Base-by-base conservation (phyloP, 2,888 invertebrate species). In the Eremobia ochroleuca region DNA sequence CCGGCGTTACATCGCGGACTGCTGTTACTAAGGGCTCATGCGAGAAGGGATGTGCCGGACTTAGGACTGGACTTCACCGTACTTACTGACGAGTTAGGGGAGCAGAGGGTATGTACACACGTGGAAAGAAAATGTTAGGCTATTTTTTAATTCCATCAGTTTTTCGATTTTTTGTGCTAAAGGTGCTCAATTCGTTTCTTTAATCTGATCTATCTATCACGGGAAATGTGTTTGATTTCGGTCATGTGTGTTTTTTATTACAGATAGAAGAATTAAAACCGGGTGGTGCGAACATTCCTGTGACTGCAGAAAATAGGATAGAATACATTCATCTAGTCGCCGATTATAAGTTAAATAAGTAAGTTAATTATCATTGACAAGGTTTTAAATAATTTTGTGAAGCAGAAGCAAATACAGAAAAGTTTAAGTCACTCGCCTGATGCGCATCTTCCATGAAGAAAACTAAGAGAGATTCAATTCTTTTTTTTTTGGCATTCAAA, bases 311-410 rank as follows among this genome's bases (percentile, higher is more conserved):
- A 87, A 99, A 99, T 97, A 98, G 99, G 81, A 98, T 99, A 92
- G 99, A 99, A 94, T 99, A 99, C 94, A 98, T 99, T 88, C 99
- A 99, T 94, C 97, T 99, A 85, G 98, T 99, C 96, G 99, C 99
- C 1, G 99, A 99, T 96, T 99, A 99, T 92, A 99, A 99, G 95
- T 97, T 99, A 73, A 99, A 99, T 95, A 98, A 97, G 97, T 97
- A 91, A 78, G 77, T 37, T 52, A 52, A 4, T 34, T 1, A 28
- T 11, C 21, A 31, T 15, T 31, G 13, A 28, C 28, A 15, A 46
- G 4, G 13, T 46, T 43, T 66, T 28, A 43, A 43, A 31, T 61
- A 31, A 61, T 21, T 31, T 9, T 9, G 8, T 4, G 31, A 61
- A 5, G 31, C 21, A 31, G 21, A 21, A 11, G 18, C 0, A 21